Evolutionary conservation across 2,888 invertebrate genomes (phyloP).

Genomic region (Cryptus viduatorius): DNA sequence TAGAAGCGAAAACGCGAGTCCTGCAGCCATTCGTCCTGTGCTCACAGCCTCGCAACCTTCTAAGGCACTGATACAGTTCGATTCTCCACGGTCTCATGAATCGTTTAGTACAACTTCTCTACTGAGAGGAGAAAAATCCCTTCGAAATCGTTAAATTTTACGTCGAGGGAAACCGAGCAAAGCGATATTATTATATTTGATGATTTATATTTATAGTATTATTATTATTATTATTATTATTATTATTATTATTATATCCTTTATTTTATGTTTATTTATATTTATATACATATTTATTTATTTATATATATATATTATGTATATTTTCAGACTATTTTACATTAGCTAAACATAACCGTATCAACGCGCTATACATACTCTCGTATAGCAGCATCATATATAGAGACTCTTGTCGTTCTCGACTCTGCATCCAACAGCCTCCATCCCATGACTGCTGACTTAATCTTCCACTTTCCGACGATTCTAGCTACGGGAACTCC

Average conservation of each 20-base stretch:
- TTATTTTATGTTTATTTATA: too few species aligned
- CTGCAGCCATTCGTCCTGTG: conserved; percentile 43
- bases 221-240: too few species aligned
- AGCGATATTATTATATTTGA: too few species aligned
- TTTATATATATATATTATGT: too few species aligned
- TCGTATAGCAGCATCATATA: conserved; percentile 25
- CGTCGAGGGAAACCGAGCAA: neutral
- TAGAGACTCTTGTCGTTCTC: neutral
- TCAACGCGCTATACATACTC: conserved; percentile 4
- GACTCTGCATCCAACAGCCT: conserved; percentile 26
- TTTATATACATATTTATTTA: too few species aligned
- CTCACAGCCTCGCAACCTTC: conserved; percentile 14
- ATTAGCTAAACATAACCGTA: conserved; percentile 5
- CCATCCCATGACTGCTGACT: conserved; percentile 57
- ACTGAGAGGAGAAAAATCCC: neutral
- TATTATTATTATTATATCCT: too few species aligned
- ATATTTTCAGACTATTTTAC: neutral
- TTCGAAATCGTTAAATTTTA: neutral
- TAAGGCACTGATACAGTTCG: conserved; percentile 13
- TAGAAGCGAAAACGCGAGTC: conserved; percentile 41
- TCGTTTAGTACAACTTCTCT: neutral
- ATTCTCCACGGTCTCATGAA: conserved; percentile 11
- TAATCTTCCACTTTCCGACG: conserved; percentile 57
- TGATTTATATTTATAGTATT: too few species aligned
- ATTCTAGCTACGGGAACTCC: conserved; percentile 43